Evolutionary conservation across 2,888 invertebrate species (phyloP).

Genomic region (Dugesia japonica): DNA sequence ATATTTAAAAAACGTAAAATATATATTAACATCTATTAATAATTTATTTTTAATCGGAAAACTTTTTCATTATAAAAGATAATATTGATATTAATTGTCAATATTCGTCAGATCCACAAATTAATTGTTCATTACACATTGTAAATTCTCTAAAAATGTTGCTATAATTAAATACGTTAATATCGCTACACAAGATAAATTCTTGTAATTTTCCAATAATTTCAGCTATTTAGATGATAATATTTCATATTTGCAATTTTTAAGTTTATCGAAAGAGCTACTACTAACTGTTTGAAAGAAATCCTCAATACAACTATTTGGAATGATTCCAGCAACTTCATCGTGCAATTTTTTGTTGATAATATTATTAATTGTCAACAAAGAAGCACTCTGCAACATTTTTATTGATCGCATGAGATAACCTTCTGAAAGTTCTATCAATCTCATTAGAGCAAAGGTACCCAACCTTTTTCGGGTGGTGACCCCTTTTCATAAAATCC

Average conservation of each 20-base stretch:
- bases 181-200: constrained; percentile 45
- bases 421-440: constrained; percentile 75
- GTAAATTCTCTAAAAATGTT: constrained; percentile 58
- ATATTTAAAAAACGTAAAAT: too few species aligned
- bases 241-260: background rate
- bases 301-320: background rate
- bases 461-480: too few species aligned
- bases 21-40: too few species aligned
- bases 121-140: constrained; percentile 63
- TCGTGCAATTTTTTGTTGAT: constrained; percentile 39
- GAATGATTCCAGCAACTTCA: constrained; percentile 25
- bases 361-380: constrained; percentile 59
- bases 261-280: background rate
- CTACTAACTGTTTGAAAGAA: constrained; percentile 16
- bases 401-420: constrained; percentile 85
- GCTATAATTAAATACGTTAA: constrained; percentile 49
- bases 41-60: too few species aligned
- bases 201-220: constrained; percentile 65
- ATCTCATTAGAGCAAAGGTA: constrained; percentile 56
- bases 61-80: background rate
- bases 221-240: constrained; percentile 59
- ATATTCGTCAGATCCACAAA: constrained; percentile 80
- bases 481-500: too few species aligned
- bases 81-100: constrained; percentile 54
- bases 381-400: constrained; percentile 71